phyloP scores from a whole-genome alignment of 2,113 vertebrate genomes.

The Butorides virescens region DNA sequence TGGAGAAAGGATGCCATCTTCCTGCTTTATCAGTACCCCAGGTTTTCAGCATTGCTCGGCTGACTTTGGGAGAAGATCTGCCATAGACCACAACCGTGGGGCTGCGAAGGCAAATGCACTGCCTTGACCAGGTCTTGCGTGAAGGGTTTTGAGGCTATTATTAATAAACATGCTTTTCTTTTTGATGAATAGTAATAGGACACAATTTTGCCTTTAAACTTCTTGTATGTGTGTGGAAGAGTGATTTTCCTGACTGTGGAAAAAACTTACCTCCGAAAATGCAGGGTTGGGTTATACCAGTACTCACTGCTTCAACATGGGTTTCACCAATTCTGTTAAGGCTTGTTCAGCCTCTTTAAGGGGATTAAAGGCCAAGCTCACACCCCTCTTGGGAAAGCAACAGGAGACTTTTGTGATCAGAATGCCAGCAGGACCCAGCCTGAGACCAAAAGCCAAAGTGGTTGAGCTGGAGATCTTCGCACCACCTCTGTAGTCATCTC shows the following conservation, averaged over 20 bases:
- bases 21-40: neutral
- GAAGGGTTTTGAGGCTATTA: neutral
- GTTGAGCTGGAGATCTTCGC: neutral
- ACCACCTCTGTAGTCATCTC: neutral
- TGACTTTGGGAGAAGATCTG: neutral
- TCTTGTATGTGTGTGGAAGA: neutral
- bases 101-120: neutral
- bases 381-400: neutral
- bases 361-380: neutral
- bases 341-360: neutral
- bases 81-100: accelerated
- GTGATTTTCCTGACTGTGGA: neutral
- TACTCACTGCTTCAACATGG: neutral
- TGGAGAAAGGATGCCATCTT: neutral
- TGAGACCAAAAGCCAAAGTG: neutral
- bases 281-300: neutral
- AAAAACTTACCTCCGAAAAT: neutral
- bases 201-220: neutral
- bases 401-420: neutral
- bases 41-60: neutral
- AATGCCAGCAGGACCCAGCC: neutral
- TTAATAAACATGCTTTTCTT: neutral
- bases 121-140: neutral
- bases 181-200: neutral
- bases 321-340: neutral